Base-by-base conservation (phyloP, 2,888 invertebrate genomes). In the Caradrina clavipalpis region DNA sequence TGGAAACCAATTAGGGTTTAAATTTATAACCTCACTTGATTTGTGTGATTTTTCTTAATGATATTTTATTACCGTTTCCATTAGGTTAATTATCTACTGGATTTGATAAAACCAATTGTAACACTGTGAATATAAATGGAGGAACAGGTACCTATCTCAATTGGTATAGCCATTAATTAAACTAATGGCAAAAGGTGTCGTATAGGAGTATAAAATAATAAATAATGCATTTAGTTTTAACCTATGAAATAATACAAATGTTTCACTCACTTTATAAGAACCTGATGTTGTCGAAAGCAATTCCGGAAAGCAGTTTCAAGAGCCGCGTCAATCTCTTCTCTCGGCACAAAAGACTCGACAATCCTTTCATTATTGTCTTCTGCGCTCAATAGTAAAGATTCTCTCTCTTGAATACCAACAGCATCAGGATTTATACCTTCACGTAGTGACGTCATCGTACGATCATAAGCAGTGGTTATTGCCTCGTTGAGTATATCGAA, bases 261-360 rank as follows among this genome's bases (percentile, higher is more conserved):
- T 55, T 19, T 56, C 10, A 89, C 90, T 84, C 81, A 95, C 95
- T 89, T 89, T 72, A 95, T 94, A 15, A 95, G 87, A 57, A 91
- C 61, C 82, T 95, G 95, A 79, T 96, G 95, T 84, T 96, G 96
- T n/a, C 85, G 88, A 81, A 95, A 89, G 83, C 94, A 95, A 76
- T 84, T 89, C 71, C 83, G 87, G 54, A 95, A 82, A 39, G 90
- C 87, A 51, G 78, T 86, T 83, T 93, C 88, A 72, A 95, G 82
- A 15, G 91, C 91, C 19, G 76, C 79, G 76, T 93, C 92, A 70
- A 95, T 92, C 84, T 93, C 88, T 79, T 88, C 67, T 57, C 89
- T 81, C 2, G 89, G 81, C 61, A 89, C 89, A 82, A 89, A 88
- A 45, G 80, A 76, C 78, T 82, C 85, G 6, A 94, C 90, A 51